phyloP scores from a whole-genome alignment of 2,888 invertebrate genomes.

The Dusona sp. region DNA sequence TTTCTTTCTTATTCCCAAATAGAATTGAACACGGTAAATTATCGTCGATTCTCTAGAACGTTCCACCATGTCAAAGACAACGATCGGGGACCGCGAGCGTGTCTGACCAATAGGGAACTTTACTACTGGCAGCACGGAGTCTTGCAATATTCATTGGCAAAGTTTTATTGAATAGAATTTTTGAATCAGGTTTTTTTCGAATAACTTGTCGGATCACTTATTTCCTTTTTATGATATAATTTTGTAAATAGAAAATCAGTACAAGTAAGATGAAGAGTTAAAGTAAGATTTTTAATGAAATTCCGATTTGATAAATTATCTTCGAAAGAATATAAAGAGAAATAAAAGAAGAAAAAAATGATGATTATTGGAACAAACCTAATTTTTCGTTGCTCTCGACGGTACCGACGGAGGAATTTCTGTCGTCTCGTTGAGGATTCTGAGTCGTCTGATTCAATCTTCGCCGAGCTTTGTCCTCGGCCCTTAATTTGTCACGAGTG shows the following conservation, averaged over 20 bases:
- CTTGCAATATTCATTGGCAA: slow-evolving; percentile 2
- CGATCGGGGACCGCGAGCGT: slow-evolving; percentile 14
- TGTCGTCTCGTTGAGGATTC: slow-evolving; percentile 47
- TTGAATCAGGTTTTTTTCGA: not conserved
- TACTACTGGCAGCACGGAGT: slow-evolving; percentile 32
- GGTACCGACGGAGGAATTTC: slow-evolving; percentile 66
- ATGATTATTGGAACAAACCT: slow-evolving; percentile 73
- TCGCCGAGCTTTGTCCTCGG: slow-evolving; percentile 90
- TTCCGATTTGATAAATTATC: not conserved
- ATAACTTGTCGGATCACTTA: not conserved
- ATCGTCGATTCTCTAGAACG: slow-evolving; percentile 39
- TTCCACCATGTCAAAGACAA: not conserved
- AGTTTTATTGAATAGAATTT: not conserved
- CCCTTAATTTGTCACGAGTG: slow-evolving; percentile 91
- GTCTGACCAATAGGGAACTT: slow-evolving; percentile 47
- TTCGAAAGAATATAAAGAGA: not conserved
- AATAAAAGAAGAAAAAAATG: not conserved
- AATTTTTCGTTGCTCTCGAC: slow-evolving; percentile 78
- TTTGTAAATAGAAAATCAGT: not conserved
- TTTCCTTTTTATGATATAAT: not conserved
- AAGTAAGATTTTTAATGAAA: too few species aligned
- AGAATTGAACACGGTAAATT: slow-evolving; percentile 52
- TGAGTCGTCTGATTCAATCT: slow-evolving; percentile 75
- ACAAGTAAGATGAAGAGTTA: not conserved
- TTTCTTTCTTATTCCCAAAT: slow-evolving; percentile 6